Base-by-base conservation (phyloP, 2,888 invertebrate species). In the Brassicogethes aeneus region DNA sequence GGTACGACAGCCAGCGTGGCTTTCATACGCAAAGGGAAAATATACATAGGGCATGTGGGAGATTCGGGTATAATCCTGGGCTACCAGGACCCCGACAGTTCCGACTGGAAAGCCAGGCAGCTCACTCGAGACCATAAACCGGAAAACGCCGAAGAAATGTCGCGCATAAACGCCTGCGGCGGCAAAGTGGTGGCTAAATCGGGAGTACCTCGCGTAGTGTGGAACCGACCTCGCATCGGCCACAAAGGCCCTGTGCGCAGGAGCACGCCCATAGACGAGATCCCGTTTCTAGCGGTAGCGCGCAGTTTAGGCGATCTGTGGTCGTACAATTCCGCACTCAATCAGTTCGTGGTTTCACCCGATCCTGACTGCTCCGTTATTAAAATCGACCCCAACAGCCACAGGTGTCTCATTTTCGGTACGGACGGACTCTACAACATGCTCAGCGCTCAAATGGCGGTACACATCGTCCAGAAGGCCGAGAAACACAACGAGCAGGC, bases 391-490 rank as follows among this genome's bases (percentile, higher is more conserved):
- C 78, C 89, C 10, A 74, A 79, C 37, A 78, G 75, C 50, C 82
- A 82, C 62, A 76, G 87, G 54, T 97, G 95, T 71, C 73, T 97
- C 32, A 86, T 97, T 51, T 85, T 97, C 58, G 96, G 94, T 40
- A 94, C 95, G 0, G 97, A 99, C 68, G 97, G 97, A 0, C 71
- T 97, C 23, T 97, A 93, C 87, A 97, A 99, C 69, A 93, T 97
- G 80, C 71, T 97, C 47, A 80, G 82, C 1, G 78, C 93, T 0
- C 80, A 84, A 52, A 81, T 82, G 49, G 88, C 94, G 0, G 90
- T 94, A 3, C 78, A 81, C 40, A 76, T 89, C 45, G 92, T 94
- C 2, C 85, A 85, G 54, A 79, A 82, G 33, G 85, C 87, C 0
- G 91, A 90, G 64, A 71, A 75, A 23, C 82, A 85, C 53, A 90